Evolutionary conservation across 2,113 vertebrate genomes (phyloP), one percentile per base, ranked within the genome.

Genomic region (Petrocephalus zakoni): DNA sequence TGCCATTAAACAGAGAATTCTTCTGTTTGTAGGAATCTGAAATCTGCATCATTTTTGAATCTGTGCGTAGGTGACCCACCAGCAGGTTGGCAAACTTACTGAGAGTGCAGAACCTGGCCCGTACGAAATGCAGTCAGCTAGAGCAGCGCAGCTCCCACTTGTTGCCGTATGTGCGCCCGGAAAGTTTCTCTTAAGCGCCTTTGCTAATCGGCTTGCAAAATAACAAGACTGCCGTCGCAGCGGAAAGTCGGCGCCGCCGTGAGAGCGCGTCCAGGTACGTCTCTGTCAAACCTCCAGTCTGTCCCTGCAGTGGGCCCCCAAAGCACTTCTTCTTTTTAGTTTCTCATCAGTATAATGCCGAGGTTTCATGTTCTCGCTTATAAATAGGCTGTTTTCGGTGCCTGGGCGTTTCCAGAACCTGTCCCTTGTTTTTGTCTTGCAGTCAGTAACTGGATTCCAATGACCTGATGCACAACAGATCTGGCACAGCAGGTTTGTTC

Each of bases 1-100:
- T 99, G 93, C 98, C 97, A 91, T 97, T 98, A 91, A 99, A 98
- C 83, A 99, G 96, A 56, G 97, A 97, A 93, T 99, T 97, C 92
- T 97, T 99, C 94, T 98, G 97, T 89, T 94, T 97, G 92, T 96
- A 94, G 55, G 96, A 95, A 83, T 99, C 97, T 49, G 93, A 93
- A 89, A 97, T 94, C 92, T 98, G 97, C 97, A 97, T 97, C 97
- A 96, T 97, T 92, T 56, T 94, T 9, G 21, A 61, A 22, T 64
- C 17, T 52, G 55, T 2, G 56, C 47, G 25, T 42, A 15, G 42
- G 37, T 37, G 86, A 56, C 25, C n/a, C 21, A 34, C 29, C 47
- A 34, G 34, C 17, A 58, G 29, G 2, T 15, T 21, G 25, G 4
- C 22, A 53, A 56, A 21, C 52, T 61, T 6, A 21, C 34, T 87